Evolutionary conservation across 2,797 vertebrate species (phyloP).

Genomic region (Macrochelys suwanniensis): DNA sequence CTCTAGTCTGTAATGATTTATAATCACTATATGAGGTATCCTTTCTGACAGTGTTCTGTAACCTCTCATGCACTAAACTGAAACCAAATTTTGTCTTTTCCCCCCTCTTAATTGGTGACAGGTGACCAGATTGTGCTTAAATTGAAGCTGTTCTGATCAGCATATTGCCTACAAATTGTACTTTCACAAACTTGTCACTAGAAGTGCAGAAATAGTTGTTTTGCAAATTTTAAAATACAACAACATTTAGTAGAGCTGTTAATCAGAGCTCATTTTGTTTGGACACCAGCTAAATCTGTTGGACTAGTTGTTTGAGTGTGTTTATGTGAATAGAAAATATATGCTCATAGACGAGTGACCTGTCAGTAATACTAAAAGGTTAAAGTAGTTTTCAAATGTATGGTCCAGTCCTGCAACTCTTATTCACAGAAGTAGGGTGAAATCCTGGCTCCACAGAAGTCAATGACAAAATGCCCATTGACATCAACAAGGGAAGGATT

Average conservation of each 20-base stretch:
- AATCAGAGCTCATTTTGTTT: background rate
- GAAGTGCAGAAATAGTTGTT: background rate
- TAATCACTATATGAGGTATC: background rate
- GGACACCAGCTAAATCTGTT: background rate
- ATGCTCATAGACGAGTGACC: background rate
- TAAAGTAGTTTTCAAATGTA: background rate
- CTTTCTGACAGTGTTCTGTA: background rate
- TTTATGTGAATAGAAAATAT: background rate
- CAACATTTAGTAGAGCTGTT: background rate
- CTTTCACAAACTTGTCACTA: background rate
- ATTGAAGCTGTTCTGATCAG: background rate
- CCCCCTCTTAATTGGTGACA: background rate
- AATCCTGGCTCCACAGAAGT: background rate
- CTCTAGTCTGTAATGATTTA: background rate
- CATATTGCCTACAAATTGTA: background rate
- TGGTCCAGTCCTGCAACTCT: background rate
- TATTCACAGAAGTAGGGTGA: background rate
- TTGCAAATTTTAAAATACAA: background rate
- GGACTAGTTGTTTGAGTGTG: background rate
- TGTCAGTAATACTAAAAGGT: background rate
- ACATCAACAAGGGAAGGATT: background rate
- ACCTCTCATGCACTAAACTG: background rate
- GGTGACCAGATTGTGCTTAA: background rate
- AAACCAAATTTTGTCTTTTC: background rate
- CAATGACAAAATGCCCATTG: background rate